Percentiles rank a stretch among this genome's conserved stretches.
These are phyloP conservation scores for Parazoanthus swiftii DNA, from an alignment of 92 coral and sea anemone genomes.

Conservation along the genomic window DNA sequence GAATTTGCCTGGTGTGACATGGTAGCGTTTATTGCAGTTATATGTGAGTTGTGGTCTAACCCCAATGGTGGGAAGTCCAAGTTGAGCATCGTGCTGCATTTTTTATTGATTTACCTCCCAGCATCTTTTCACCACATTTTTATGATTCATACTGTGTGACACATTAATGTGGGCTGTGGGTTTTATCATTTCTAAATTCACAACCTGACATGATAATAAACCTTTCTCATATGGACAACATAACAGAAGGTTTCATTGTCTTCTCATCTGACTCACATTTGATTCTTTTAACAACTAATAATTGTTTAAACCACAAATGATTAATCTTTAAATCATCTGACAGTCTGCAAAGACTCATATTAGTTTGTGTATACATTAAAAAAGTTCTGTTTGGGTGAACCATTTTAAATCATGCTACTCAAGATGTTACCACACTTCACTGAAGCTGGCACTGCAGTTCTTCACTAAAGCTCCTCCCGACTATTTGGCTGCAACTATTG, in stretches of 20 bases:
- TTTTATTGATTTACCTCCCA: not conserved
- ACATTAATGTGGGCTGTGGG: not conserved
- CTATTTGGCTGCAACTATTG: too few relatives aligned
- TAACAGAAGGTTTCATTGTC: not conserved
- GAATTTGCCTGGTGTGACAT: not conserved
- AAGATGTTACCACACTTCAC: too few relatives aligned
- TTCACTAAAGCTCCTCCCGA: too few relatives aligned
- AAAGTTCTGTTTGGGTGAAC: too few relatives aligned
- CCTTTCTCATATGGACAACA: not conserved
- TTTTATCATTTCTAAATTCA: slow-evolving; percentile 14
- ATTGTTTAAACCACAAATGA: too few relatives aligned
- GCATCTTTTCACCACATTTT: not conserved
- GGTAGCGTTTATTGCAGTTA: not conserved
- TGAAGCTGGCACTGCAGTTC: too few relatives aligned
- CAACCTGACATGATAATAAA: not conserved
- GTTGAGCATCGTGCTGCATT: not conserved
- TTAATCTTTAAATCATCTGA: too few relatives aligned
- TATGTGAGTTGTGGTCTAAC: not conserved
- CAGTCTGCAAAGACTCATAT: not conserved
- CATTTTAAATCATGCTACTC: too few relatives aligned
- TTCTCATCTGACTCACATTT: not conserved
- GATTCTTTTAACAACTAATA: not conserved
- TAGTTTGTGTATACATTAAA: too few relatives aligned
- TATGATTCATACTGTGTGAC: slow-evolving; percentile 7
- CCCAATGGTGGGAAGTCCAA: not conserved